Conservation (phyloP, 2,888 invertebrate species). For the Autographa gamma region DNA sequence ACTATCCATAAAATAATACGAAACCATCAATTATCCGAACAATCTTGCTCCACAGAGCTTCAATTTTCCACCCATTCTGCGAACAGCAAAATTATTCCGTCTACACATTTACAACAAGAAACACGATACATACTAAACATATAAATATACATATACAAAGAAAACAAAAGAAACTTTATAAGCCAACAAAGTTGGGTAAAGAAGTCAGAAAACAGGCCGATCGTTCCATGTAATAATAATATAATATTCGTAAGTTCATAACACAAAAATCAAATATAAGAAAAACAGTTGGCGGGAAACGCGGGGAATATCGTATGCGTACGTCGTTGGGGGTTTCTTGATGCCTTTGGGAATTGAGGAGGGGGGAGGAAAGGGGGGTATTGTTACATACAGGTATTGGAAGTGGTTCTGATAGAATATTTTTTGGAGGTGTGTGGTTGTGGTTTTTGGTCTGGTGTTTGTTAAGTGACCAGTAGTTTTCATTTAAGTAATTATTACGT, state of each 20-base stretch:
- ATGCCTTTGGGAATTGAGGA: conserved; percentile 45
- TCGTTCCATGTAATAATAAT: conserved; percentile 44
- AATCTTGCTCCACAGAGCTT: too few relatives aligned
- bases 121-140: conserved; percentile 5
- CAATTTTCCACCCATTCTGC: background rate
- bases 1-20: too few relatives aligned
- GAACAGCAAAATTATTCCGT: background rate
- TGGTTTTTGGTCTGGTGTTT: background rate
- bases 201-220: conserved; percentile 23
- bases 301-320: conserved; percentile 49
- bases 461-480: too few relatives aligned
- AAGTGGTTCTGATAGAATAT: conserved; percentile 38
- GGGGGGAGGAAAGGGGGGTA: conserved; percentile 4
- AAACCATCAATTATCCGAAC: too few relatives aligned
- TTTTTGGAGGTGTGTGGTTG: background rate
- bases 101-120: background rate
- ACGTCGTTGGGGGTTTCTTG: conserved; percentile 42
- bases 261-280: conserved; percentile 54
- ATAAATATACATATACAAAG: background rate
- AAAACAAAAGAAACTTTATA: conserved; percentile 8
- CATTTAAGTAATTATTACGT: too few relatives aligned
- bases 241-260: conserved; percentile 54
- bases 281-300: conserved; percentile 46
- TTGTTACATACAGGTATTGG: conserved; percentile 52
- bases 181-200: background rate